phyloP scores from a whole-genome alignment of 2,797 vertebrate species.

The Bryconaethiops microstoma region DNA sequence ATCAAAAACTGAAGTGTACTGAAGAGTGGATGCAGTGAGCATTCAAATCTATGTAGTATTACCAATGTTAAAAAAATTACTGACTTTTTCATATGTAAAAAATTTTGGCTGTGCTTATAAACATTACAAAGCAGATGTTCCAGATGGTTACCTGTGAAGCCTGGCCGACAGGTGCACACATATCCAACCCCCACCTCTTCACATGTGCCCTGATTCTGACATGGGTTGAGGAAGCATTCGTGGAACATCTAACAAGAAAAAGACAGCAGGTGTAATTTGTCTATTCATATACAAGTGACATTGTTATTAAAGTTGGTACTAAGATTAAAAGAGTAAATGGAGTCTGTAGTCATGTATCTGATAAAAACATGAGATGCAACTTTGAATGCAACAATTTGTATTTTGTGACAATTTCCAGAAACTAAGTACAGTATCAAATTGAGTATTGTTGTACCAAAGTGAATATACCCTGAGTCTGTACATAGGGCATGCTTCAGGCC shows the following conservation, averaged over 20 bases:
- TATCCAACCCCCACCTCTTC: conserved; percentile 93
- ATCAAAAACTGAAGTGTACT: not conserved
- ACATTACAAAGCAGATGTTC: not conserved
- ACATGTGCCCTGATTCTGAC: conserved; percentile 92
- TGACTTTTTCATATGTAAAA: not conserved
- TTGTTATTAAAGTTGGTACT: no score
- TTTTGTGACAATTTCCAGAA: no score
- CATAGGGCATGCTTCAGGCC: no score
- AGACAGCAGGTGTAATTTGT: conserved; percentile 25
- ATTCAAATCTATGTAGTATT: not conserved
- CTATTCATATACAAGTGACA: not conserved
- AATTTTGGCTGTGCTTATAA: no score
- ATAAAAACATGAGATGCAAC: no score
- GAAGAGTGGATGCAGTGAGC: not conserved
- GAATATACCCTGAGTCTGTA: no score
- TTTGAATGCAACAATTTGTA: no score
- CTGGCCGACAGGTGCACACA: conserved; percentile 87
- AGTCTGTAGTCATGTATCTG: no score
- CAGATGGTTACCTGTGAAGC: conserved; percentile 86
- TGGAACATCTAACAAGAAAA: conserved; percentile 86
- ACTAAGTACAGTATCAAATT: no score
- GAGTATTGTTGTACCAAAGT: no score
- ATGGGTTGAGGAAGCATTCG: conserved; percentile 94
- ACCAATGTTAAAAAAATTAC: not conserved
- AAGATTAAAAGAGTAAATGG: no score